Evolutionary conservation across 2,888 invertebrate species (phyloP), one percentile per base, ranked within the genome.

Genomic region (Xiphydria camelus): DNA sequence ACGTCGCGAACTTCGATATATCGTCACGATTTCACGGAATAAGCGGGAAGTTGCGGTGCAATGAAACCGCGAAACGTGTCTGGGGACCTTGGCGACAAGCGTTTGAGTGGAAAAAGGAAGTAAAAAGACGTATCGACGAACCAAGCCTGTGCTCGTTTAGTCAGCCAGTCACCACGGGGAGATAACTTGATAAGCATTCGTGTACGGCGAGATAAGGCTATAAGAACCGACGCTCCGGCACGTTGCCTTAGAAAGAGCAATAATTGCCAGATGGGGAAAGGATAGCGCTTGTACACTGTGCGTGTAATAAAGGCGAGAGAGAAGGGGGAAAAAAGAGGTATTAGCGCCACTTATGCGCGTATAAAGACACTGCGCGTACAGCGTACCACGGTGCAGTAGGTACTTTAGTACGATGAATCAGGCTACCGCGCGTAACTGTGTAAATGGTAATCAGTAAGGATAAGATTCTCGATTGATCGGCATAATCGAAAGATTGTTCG

Each of bases 181-280:
- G 65, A 64, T 65, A 65, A 52, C 46, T 53, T 40, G 57, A 60
- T 65, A 63, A 65, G 58, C 49, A 45, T 50, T 55, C 49, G 49
- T 39, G 49, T 31, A 37, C 21, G 31, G 14, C 14, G 31, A 36
- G 59, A 64, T 62, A 64, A 62, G 53, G 35, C 41, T 39, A 39
- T 26, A 41, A 31, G 21, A 29, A 44, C 38, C 31, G 17, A 21
- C 18, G 36, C 10, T 3, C 32, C 19, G 3, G 23, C 14, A 21
- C 17, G 39, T 45, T 21, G 31, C 20, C 9, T 12, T 35, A 26
- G 21, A 39, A 43, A 33, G 32, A 39, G 29, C 26, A 39, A 31
- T 45, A 38, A 40, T 20, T 25, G 20, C 14, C 14, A 40, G 18
- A 45, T 38, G 29, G 34, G 20, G 18, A 37, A 25, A 39, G 26